Conservation (phyloP, 2,888 invertebrate species). For the Leptinotarsa peninsularis region DNA sequence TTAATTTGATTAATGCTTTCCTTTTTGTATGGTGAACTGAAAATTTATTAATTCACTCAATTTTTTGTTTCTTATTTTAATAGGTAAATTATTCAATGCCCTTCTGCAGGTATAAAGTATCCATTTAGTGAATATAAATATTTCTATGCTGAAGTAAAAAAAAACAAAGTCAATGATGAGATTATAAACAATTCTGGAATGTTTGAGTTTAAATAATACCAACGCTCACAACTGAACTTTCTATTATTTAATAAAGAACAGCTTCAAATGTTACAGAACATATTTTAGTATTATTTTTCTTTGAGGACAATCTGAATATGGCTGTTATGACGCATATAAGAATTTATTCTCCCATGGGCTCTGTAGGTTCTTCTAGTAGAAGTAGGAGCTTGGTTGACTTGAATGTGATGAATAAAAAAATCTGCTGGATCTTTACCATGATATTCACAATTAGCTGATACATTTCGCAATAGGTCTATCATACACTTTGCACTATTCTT, state of each 20-base stretch:
- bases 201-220: too few species aligned
- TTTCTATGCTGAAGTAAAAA: too few species aligned
- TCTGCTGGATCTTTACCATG: slow-evolving; percentile 83
- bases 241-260: not conserved
- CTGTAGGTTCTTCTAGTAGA: slow-evolving; percentile 84
- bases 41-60: too few species aligned
- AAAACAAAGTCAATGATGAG: too few species aligned
- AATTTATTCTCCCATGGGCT: slow-evolving; percentile 87
- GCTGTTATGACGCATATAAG: slow-evolving; percentile 86
- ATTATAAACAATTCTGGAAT: too few species aligned
- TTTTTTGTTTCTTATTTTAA: too few species aligned
- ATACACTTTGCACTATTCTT: slow-evolving; percentile 85
- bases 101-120: too few species aligned
- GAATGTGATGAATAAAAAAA: slow-evolving; percentile 84
- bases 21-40: too few species aligned
- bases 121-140: too few species aligned
- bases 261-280: not conserved
- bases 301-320: slow-evolving; percentile 84
- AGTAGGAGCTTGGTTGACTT: slow-evolving; percentile 83
- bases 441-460: slow-evolving; percentile 85
- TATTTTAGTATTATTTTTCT: slow-evolving; percentile 67
- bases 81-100: too few species aligned
- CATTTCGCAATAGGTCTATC: slow-evolving; percentile 81
- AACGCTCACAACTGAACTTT: not conserved
- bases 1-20: too few species aligned